These are phyloP conservation scores for Tolmerus cingulatus DNA, from an alignment of 2,888 invertebrate genomes.

Conservation along the genomic window DNA sequence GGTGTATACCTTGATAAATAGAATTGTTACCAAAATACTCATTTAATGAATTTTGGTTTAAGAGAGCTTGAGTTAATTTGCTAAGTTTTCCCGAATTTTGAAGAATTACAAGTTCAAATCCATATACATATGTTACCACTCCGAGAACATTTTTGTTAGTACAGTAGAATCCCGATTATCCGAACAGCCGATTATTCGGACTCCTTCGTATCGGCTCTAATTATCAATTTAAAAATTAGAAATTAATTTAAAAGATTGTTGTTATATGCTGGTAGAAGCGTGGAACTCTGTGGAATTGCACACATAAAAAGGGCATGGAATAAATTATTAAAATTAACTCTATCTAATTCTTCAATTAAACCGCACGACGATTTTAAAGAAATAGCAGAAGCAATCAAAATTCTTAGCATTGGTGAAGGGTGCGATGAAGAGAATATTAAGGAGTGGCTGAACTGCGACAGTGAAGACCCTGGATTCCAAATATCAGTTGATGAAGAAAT, in stretches of 20 bases:
- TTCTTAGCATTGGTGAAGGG: not conserved
- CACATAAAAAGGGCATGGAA: conserved; percentile 12
- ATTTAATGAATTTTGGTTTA: too few relatives aligned
- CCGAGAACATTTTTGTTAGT: too few relatives aligned
- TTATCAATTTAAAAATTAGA: too few relatives aligned
- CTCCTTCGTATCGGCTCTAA: too few relatives aligned
- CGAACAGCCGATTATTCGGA: too few relatives aligned
- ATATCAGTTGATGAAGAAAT: conserved; percentile 41
- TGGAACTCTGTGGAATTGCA: conserved; percentile 19
- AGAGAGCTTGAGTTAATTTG: too few relatives aligned
- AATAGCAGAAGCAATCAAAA: not conserved
- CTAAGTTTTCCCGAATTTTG: too few relatives aligned
- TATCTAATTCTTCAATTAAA: not conserved
- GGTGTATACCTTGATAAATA: too few relatives aligned
- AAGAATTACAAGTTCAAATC: too few relatives aligned
- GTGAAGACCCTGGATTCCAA: conserved; percentile 16
- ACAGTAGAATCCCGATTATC: too few relatives aligned
- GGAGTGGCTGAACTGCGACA: conserved; percentile 5
- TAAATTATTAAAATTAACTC: not conserved
- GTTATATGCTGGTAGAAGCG: conserved; percentile 35
- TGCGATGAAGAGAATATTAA: not conserved
- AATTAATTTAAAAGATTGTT: not conserved
- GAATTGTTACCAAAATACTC: too few relatives aligned
- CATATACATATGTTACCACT: too few relatives aligned
- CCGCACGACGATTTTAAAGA: not conserved